A percentile compares a stretch with the other conserved stretches of the same genome.
Evolutionary conservation across 2,888 invertebrate genomes (phyloP).

Genomic region (Keiferia lycopersicella): DNA sequence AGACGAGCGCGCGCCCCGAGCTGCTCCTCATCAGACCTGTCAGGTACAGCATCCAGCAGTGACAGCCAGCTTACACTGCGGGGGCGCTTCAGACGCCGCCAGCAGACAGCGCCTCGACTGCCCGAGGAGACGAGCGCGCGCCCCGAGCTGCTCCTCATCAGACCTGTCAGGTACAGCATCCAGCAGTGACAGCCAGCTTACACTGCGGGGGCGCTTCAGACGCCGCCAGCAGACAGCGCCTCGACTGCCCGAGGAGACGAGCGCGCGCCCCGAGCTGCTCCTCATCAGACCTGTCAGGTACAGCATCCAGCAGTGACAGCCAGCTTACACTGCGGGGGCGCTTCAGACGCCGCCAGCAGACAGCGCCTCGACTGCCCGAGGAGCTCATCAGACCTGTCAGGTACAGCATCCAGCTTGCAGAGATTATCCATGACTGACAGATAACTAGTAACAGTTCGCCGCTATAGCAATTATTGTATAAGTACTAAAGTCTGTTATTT

Average conservation of each 20-base stretch:
- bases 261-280: constrained; percentile 89
- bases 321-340: background rate
- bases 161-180: constrained; percentile 85
- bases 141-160: constrained; percentile 95
- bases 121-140: constrained; percentile 64
- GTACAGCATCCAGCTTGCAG: no score
- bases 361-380: constrained; percentile 65
- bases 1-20: constrained; percentile 83
- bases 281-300: constrained; percentile 92
- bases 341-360: constrained; percentile 45
- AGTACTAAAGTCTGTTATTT: no score
- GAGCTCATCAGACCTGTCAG: constrained; percentile 92
- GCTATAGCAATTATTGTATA: no score
- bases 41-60: constrained; percentile 48
- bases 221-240: constrained; percentile 54
- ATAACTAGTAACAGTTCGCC: background rate
- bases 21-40: constrained; percentile 96
- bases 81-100: constrained; percentile 45
- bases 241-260: constrained; percentile 65
- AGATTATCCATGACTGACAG: background rate
- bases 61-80: background rate
- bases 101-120: constrained; percentile 59
- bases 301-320: background rate
- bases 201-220: constrained; percentile 32
- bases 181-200: background rate